phyloP scores from a whole-genome alignment of 1,140 invertebrate genomes.

The Brachionus rubens region DNA sequence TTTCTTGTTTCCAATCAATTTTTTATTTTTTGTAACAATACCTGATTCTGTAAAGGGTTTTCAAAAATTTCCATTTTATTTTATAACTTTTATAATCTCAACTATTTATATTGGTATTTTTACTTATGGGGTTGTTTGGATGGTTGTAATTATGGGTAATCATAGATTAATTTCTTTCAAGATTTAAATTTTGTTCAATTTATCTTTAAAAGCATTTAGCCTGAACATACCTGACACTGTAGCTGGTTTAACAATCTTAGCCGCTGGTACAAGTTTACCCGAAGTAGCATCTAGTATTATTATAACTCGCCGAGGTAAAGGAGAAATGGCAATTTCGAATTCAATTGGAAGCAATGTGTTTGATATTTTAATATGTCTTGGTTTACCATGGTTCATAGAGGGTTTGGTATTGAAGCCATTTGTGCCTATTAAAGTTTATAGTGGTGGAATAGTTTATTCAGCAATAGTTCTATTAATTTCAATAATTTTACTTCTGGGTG shows the following conservation, averaged over 20 bases:
- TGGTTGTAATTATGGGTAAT: constrained; percentile 69
- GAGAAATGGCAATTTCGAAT: constrained; percentile 61
- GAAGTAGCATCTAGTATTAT: constrained; percentile 63
- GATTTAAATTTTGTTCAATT: too few relatives aligned
- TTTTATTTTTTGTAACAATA: constrained; percentile 6
- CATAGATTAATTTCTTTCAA: too few relatives aligned
- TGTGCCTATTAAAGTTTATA: constrained; percentile 44
- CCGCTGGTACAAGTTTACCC: constrained; percentile 63
- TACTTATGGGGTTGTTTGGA: constrained; percentile 83
- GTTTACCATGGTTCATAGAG: constrained; percentile 55
- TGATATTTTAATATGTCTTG: constrained; percentile 59
- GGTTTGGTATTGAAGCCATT: neutral
- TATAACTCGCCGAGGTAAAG: constrained; percentile 60
- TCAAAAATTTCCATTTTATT: constrained; percentile 73
- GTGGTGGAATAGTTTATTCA: constrained; percentile 53
- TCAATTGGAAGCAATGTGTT: constrained; percentile 61
- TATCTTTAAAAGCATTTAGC: too few relatives aligned
- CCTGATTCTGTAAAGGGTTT: neutral
- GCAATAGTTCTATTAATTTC: constrained; percentile 55
- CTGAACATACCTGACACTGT: constrained; percentile 59
- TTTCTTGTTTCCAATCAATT: constrained; percentile 6
- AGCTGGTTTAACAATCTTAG: constrained; percentile 62
- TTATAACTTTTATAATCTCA: constrained; percentile 78
- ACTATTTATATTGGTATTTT: constrained; percentile 81
- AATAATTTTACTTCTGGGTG: constrained; percentile 52